A percentile compares a stretch with the other conserved stretches of the same genome.
Evolutionary conservation across 2,797 vertebrate genomes (phyloP).

Genomic region (Pitangus sulphuratus): DNA sequence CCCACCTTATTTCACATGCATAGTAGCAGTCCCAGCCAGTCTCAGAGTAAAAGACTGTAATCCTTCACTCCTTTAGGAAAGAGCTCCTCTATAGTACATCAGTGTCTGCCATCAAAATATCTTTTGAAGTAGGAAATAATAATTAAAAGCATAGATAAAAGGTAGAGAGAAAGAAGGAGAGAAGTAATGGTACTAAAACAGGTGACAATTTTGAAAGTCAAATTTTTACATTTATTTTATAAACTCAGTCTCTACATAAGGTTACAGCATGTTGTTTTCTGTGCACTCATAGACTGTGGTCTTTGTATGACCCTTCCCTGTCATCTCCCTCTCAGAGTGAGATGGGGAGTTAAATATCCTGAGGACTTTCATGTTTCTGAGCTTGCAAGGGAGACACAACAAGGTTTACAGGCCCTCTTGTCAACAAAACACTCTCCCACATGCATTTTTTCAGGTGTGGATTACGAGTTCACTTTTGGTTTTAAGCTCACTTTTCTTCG

Average conservation of each 20-base stretch:
- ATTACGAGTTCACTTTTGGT: background rate
- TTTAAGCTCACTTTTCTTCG: background rate
- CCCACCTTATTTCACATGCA: rapidly evolving
- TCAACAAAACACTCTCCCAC: rapidly evolving
- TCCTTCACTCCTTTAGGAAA: background rate
- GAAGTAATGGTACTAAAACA: background rate
- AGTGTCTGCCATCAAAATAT: background rate
- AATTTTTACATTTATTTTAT: background rate
- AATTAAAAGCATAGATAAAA: background rate
- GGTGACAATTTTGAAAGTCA: background rate
- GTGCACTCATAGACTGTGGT: background rate
- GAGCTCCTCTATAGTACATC: background rate
- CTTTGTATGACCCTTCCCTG: background rate
- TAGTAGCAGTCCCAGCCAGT: background rate
- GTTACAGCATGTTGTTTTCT: background rate
- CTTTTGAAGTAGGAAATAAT: background rate
- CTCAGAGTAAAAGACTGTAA: background rate
- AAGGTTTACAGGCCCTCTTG: background rate
- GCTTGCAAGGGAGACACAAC: background rate
- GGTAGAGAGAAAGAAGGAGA: background rate
- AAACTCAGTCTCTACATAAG: background rate
- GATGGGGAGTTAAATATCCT: rapidly evolving
- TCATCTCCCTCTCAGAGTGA: background rate
- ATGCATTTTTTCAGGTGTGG: background rate
- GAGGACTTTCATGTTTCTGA: background rate